phyloP scores from a whole-genome alignment of 2,797 vertebrate species.

The Poeciliopsis gracilis region DNA sequence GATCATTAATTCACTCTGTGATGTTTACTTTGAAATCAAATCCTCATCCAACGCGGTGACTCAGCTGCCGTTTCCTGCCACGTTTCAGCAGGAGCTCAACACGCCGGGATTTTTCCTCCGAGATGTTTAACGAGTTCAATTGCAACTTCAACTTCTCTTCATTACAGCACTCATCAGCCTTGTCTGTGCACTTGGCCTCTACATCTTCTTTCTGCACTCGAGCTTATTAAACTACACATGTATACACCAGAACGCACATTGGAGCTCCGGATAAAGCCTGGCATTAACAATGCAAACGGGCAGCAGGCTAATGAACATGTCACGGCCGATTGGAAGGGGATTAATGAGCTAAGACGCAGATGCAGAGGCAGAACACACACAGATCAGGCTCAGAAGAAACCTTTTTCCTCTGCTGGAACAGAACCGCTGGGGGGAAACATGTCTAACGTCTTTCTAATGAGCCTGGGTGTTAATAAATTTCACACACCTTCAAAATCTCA shows the following conservation, averaged over 20 bases:
- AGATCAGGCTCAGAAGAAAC: slow-evolving; percentile 39
- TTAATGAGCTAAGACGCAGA: slow-evolving; percentile 63
- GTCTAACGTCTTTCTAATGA: slow-evolving; percentile 50
- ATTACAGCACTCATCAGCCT: slow-evolving; percentile 18
- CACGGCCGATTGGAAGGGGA: slow-evolving; percentile 60
- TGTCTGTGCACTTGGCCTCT: slow-evolving; percentile 17
- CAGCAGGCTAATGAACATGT: slow-evolving; percentile 75
- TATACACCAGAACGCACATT: slow-evolving; percentile 3
- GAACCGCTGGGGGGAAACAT: slow-evolving; percentile 23
- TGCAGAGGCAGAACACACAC: slow-evolving; percentile 23
- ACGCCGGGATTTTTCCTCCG: not conserved
- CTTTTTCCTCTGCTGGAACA: slow-evolving; percentile 26
- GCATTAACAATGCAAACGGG: slow-evolving; percentile 61
- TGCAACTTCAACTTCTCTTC: slow-evolving; percentile 28
- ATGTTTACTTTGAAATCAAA: slow-evolving; percentile 32
- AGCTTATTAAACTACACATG: slow-evolving; percentile 38
- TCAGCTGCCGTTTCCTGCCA: not conserved
- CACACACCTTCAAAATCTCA: slow-evolving; percentile 33
- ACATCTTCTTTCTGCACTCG: slow-evolving; percentile 12
- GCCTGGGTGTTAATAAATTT: slow-evolving; percentile 37
- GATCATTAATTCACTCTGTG: not conserved
- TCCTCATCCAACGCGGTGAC: slow-evolving; percentile 18
- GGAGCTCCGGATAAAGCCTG: slow-evolving; percentile 35
- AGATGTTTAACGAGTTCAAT: slow-evolving; percentile 27
- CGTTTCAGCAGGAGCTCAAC: slow-evolving; percentile 19